phyloP scores from a whole-genome alignment of 2,113 vertebrate species.

The Origma solitaria region DNA sequence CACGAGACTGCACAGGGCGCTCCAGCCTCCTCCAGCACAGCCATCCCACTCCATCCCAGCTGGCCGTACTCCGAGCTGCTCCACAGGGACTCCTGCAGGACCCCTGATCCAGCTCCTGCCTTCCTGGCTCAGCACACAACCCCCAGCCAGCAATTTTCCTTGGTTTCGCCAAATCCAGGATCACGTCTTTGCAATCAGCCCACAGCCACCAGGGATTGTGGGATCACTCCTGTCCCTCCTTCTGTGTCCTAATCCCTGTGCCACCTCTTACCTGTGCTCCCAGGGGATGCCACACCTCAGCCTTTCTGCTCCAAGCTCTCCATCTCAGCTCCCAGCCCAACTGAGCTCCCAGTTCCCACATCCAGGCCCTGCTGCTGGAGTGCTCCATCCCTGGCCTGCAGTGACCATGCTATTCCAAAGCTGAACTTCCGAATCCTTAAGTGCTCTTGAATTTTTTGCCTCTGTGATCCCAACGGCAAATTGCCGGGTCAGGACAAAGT shows the following conservation, averaged over 20 bases:
- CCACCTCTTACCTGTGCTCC: background rate
- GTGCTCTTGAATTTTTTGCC: background rate
- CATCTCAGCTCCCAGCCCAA: background rate
- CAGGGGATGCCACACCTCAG: background rate
- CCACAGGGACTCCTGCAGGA: background rate
- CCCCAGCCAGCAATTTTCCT: too few species aligned
- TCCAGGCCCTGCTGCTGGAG: background rate
- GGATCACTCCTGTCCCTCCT: background rate
- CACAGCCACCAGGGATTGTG: background rate
- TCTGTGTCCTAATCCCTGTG: background rate
- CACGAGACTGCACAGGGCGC: constrained; percentile 18
- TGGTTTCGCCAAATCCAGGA: background rate
- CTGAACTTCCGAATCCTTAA: background rate
- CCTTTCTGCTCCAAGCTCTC: background rate
- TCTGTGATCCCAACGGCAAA: background rate
- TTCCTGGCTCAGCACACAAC: fast-evolving
- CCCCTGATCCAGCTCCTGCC: background rate
- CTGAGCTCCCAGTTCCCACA: background rate
- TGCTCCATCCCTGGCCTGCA: fast-evolving
- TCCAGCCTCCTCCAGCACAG: constrained; percentile 15
- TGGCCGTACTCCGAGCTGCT: background rate
- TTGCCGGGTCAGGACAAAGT: background rate
- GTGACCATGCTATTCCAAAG: fast-evolving
- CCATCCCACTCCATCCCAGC: constrained; percentile 23
- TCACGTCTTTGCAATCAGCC: fast-evolving